A percentile compares a stretch with the other conserved stretches of the same genome.
These are phyloP conservation scores for Chymomyza procnemis DNA, from an alignment of 2,888 invertebrate genomes.

Conservation along the genomic window DNA sequence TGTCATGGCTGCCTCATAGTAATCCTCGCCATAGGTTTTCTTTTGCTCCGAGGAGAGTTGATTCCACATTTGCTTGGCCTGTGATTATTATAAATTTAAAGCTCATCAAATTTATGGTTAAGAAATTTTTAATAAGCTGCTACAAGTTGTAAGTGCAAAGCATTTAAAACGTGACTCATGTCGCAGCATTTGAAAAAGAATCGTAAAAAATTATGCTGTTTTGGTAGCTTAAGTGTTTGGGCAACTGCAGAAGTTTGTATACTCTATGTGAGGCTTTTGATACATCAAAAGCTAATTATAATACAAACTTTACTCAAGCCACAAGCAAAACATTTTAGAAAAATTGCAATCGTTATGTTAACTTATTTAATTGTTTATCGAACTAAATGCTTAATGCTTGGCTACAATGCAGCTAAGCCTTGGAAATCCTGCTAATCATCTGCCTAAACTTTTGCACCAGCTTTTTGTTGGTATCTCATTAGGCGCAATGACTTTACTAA, in stretches of 20 bases:
- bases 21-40: conserved; percentile 88
- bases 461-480: too few species aligned
- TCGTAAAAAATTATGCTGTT: background rate
- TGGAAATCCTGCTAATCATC: too few species aligned
- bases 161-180: background rate
- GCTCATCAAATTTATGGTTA: background rate
- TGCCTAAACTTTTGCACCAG: background rate
- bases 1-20: conserved; percentile 89
- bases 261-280: too few species aligned
- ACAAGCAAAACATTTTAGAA: too few species aligned
- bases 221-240: too few species aligned
- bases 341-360: too few species aligned
- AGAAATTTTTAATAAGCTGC: conserved; percentile 49
- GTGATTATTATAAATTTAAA: conserved; percentile 45
- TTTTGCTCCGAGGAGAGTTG: conserved; percentile 87
- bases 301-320: too few species aligned
- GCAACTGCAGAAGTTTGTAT: too few species aligned
- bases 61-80: conserved; percentile 90
- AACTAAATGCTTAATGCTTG: too few species aligned
- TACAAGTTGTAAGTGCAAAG: background rate
- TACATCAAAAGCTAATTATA: too few species aligned
- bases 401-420: too few species aligned
- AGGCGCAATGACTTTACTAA: background rate
- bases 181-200: background rate
- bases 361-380: too few species aligned